These are phyloP conservation scores for Magallana angulata DNA, from an alignment of 1,140 invertebrate genomes.

Conservation along the genomic window DNA sequence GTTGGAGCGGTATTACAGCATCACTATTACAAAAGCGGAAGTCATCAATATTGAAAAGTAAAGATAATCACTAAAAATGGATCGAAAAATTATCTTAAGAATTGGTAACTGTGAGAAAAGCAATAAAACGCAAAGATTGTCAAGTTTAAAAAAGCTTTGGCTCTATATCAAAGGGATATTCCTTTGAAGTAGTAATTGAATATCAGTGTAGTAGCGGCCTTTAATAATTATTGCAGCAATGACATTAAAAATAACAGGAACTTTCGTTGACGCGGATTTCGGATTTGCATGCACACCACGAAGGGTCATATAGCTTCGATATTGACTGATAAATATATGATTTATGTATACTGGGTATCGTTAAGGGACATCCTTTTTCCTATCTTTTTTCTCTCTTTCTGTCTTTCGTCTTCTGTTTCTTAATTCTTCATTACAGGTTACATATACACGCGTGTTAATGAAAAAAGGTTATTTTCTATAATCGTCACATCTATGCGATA, in stretches of 20 bases:
- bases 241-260: conserved; percentile 36
- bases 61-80: conserved; percentile 38
- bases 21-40: conserved; percentile 33
- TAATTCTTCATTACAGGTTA: background rate
- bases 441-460: too few relatives aligned
- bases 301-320: background rate
- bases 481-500: too few relatives aligned
- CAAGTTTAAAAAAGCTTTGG: conserved; percentile 33
- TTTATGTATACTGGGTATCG: background rate
- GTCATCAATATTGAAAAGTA: conserved; percentile 29
- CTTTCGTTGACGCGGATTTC: conserved; percentile 20
- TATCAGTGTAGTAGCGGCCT: conserved; percentile 14
- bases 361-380: background rate
- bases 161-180: conserved; percentile 30
- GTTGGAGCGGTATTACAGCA: conserved; percentile 11
- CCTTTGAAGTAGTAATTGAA: conserved; percentile 36
- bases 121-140: conserved; percentile 34
- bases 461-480: too few relatives aligned
- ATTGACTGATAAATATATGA: conserved; percentile 29
- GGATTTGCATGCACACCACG: conserved; percentile 17
- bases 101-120: conserved; percentile 35
- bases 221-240: conserved; percentile 29
- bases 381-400: conserved; percentile 31
- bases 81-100: conserved; percentile 37
- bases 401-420: background rate